Percentiles rank a stretch among this genome's conserved stretches.
Evolutionary conservation across 2,888 invertebrate species (phyloP).

Genomic region (Harmothoe impar): DNA sequence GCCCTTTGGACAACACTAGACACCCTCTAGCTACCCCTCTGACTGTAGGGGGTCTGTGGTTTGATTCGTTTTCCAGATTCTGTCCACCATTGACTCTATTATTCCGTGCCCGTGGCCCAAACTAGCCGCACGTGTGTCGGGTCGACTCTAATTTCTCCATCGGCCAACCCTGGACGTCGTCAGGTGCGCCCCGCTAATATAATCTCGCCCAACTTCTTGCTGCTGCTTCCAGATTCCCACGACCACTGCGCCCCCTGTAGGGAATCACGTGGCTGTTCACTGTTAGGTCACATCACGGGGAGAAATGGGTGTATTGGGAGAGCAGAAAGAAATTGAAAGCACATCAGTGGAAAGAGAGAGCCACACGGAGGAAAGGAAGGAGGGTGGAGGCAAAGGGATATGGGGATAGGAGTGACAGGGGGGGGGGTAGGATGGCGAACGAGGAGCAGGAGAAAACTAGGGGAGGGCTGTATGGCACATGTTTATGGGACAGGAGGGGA

Average conservation of each 20-base stretch:
- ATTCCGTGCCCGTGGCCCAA: background rate
- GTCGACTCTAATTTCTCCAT: background rate
- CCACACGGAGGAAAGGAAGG: background rate
- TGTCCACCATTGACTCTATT: background rate
- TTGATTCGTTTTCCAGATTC: slow-evolving; percentile 7
- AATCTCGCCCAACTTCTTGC: slow-evolving; percentile 16
- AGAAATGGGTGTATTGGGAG: background rate
- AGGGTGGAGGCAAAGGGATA: background rate
- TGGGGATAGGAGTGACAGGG: background rate
- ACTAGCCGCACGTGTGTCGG: background rate
- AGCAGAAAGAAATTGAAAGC: background rate
- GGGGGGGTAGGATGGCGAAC: background rate
- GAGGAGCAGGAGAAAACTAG: background rate
- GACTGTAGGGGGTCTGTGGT: background rate
- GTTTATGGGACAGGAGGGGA: background rate
- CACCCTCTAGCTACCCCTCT: background rate
- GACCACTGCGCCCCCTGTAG: background rate
- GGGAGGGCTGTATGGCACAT: background rate
- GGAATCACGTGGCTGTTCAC: background rate
- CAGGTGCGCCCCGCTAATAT: slow-evolving; percentile 23
- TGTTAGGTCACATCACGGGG: background rate
- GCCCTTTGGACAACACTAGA: background rate
- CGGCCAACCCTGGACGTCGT: background rate
- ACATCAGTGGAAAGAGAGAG: background rate
- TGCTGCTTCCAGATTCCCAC: background rate